Evolutionary conservation across 2,797 vertebrate species (phyloP).

Genomic region (Mus caroli): DNA sequence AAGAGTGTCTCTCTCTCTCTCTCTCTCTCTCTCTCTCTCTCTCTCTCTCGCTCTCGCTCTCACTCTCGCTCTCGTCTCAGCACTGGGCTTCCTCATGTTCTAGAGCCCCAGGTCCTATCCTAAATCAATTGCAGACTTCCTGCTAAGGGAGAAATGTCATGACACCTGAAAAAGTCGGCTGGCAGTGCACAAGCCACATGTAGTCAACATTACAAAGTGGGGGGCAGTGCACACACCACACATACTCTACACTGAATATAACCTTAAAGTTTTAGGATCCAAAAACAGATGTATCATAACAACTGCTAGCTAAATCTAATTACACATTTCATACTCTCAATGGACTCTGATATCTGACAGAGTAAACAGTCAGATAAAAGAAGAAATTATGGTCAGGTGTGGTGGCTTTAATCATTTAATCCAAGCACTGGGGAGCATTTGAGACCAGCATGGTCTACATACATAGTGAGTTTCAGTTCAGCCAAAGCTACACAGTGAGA

Average conservation of each 20-base stretch:
- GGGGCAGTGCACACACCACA: background rate
- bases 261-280: constrained; percentile 5
- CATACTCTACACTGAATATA: background rate
- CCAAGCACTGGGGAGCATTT: no score
- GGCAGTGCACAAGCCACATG: background rate
- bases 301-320: constrained; percentile 33
- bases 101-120: background rate
- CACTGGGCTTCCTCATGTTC: background rate
- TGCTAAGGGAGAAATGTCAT: background rate
- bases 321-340: background rate
- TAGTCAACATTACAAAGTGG: background rate
- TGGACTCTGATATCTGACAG: background rate
- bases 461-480: background rate
- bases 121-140: background rate
- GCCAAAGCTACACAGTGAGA: background rate
- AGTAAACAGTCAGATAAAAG: constrained; percentile 5
- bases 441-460: background rate
- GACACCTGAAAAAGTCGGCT: background rate
- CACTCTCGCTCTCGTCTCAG: no score
- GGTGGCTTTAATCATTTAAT: background rate
- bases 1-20: no score
- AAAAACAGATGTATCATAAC: background rate
- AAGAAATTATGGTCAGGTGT: constrained; percentile 1
- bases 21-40: no score
- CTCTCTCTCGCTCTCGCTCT: no score